Percentiles rank a stretch among this genome's conserved stretches.
Conservation (phyloP, 2,888 invertebrate genomes). For the Reticulitermes lucifugus region DNA sequence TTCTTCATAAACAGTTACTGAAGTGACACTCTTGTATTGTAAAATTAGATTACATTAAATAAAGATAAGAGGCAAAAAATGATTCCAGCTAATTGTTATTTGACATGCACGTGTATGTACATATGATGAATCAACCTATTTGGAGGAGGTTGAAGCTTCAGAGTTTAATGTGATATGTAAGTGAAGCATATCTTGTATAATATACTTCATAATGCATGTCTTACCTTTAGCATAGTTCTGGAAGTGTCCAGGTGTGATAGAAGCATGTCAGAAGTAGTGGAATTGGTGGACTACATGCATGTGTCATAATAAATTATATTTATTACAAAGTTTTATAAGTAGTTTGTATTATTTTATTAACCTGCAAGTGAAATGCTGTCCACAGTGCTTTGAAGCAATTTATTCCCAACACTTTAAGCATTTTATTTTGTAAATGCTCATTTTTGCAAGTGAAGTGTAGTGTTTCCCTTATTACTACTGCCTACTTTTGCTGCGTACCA, state of each 20-base stretch:
- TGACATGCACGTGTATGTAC: neutral
- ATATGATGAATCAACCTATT: neutral
- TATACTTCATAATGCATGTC: neutral
- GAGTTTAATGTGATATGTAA: neutral
- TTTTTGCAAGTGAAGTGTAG: neutral
- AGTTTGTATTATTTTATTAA: neutral
- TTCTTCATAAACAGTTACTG: neutral
- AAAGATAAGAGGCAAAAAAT: neutral
- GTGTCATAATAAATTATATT: neutral
- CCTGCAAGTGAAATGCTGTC: neutral
- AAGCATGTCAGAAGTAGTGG: neutral
- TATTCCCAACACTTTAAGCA: too few relatives aligned
- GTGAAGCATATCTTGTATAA: slow-evolving; percentile 11
- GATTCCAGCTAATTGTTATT: neutral
- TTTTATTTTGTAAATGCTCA: neutral
- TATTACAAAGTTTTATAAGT: neutral
- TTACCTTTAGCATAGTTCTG: neutral
- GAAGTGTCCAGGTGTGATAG: neutral
- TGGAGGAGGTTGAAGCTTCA: slow-evolving; percentile 23
- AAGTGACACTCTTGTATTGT: slow-evolving; percentile 4
- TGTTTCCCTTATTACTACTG: slow-evolving; percentile 18
- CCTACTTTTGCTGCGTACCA: slow-evolving; percentile 34
- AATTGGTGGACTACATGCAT: neutral
- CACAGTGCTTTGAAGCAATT: too few relatives aligned
- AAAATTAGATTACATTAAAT: slow-evolving; percentile 14